Percentiles rank a stretch among this genome's conserved stretches.
Evolutionary conservation across 2,113 vertebrate species (phyloP).

Genomic region (Ailuropoda melanoleuca): DNA sequence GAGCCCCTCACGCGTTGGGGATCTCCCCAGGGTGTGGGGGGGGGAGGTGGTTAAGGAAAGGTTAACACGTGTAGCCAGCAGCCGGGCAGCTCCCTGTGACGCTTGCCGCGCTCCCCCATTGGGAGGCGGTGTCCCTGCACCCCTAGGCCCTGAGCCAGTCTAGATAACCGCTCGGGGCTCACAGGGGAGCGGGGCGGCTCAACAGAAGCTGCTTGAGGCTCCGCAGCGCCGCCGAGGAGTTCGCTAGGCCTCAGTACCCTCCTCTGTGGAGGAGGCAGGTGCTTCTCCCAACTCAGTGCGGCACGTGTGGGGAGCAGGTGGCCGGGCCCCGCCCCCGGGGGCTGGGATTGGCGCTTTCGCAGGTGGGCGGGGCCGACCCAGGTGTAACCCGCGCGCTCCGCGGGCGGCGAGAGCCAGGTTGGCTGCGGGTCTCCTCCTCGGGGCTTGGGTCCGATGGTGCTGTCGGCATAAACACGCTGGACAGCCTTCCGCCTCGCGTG

Average conservation of each 20-base stretch:
- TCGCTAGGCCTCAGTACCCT: background rate
- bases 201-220: background rate
- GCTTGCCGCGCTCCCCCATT: background rate
- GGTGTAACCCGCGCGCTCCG: background rate
- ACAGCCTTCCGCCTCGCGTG: background rate
- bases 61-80: background rate
- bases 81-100: rapidly evolving
- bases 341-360: background rate
- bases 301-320: background rate
- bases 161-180: background rate
- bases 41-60: background rate
- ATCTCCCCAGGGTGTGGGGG: too few relatives aligned
- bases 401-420: rapidly evolving
- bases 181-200: rapidly evolving
- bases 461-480: too few relatives aligned
- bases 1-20: background rate
- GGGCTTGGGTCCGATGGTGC: background rate
- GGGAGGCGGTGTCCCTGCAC: background rate
- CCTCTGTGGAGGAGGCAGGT: background rate
- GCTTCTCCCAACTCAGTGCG: rapidly evolving
- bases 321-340: background rate
- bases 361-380: background rate
- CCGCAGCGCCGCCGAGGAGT: rapidly evolving
- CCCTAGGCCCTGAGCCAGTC: rapidly evolving
- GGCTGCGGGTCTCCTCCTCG: background rate